These are phyloP conservation scores for Malurus melanocephalus DNA, from an alignment of 2,113 vertebrate genomes.

Conservation along the genomic window DNA sequence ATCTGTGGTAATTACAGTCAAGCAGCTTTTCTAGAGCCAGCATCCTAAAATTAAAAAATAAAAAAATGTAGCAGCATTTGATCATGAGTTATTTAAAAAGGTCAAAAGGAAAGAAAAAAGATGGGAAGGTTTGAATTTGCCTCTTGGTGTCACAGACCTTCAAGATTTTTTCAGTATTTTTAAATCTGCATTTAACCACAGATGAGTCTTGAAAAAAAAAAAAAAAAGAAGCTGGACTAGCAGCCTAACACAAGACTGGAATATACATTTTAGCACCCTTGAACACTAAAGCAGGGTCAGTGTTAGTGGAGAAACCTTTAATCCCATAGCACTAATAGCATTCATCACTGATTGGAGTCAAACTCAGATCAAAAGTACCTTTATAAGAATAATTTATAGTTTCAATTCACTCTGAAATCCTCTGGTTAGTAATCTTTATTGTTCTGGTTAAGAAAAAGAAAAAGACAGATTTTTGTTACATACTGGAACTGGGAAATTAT, in stretches of 20 bases:
- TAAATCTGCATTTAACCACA: not conserved
- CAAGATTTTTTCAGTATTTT: not conserved
- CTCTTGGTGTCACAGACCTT: not conserved
- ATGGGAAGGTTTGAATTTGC: not conserved
- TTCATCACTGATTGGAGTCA: not conserved
- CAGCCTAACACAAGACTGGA: not conserved
- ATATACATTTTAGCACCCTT: not conserved
- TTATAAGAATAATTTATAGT: not conserved
- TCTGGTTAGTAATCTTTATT: not conserved
- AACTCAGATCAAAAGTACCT: not conserved
- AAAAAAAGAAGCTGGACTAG: not conserved
- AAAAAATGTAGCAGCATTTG: not conserved
- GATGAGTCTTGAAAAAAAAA: not conserved
- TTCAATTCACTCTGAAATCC: slow-evolving; percentile 3
- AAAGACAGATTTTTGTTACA: not conserved
- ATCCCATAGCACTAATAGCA: not conserved
- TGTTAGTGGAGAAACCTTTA: not conserved
- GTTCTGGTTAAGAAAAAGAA: not conserved
- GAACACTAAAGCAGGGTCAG: not conserved
- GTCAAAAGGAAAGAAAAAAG: not conserved
- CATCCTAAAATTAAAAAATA: not conserved
- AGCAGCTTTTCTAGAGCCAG: not conserved
- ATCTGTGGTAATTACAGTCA: not conserved
- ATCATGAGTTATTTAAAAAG: not conserved
- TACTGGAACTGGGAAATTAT: not conserved